Evolutionary conservation across 2,797 vertebrate species (phyloP).

Genomic region (Halcyon badia): DNA sequence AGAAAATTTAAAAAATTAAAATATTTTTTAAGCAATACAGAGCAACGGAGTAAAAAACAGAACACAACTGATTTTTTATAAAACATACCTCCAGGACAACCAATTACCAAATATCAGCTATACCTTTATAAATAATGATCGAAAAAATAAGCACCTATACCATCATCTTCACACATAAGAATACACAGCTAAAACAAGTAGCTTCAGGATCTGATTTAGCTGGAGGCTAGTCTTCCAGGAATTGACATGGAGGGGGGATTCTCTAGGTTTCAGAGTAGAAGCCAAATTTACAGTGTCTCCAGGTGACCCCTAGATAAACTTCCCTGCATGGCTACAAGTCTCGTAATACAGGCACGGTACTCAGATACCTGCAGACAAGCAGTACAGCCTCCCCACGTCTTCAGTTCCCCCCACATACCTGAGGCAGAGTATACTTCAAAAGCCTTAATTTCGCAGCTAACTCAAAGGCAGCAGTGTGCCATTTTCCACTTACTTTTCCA

Average conservation of each 20-base stretch:
- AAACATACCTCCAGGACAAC: background rate
- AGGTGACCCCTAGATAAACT: background rate
- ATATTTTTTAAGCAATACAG: background rate
- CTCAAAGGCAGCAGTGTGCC: background rate
- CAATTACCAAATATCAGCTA: background rate
- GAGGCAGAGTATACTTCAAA: background rate
- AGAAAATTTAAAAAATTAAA: background rate
- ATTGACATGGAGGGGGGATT: background rate
- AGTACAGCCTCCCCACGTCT: background rate
- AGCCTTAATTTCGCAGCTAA: background rate
- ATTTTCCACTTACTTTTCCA: background rate
- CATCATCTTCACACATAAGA: background rate
- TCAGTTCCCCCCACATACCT: background rate
- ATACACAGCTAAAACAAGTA: background rate
- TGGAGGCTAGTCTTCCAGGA: background rate
- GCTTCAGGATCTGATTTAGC: background rate
- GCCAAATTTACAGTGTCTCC: background rate
- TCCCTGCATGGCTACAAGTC: background rate
- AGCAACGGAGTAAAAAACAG: background rate
- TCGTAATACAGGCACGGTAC: background rate
- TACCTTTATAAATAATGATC: background rate
- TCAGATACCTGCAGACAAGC: background rate
- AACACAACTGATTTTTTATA: background rate
- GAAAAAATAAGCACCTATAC: background rate
- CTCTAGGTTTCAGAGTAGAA: background rate